Percentiles rank a stretch among this genome's conserved stretches.
Conservation (phyloP, 64 coral and sea anemone species). For the Actinia tenebrosa region DNA sequence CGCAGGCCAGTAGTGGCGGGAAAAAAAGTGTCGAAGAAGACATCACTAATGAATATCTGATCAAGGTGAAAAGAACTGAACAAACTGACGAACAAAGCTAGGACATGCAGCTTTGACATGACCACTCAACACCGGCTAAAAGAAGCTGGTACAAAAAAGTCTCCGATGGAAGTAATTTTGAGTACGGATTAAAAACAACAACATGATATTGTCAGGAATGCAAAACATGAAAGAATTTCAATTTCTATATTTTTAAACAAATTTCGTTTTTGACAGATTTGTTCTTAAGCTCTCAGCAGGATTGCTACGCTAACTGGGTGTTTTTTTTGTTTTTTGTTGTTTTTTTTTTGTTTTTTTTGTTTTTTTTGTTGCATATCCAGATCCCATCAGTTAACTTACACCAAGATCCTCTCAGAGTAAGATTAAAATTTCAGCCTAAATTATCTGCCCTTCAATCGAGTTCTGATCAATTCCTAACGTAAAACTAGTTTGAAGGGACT, state of each 20-base stretch:
- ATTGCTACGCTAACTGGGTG: background rate
- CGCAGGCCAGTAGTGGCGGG: background rate
- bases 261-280: background rate
- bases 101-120: background rate
- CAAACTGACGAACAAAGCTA: background rate
- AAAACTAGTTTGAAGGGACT: no score
- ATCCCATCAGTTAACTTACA: background rate
- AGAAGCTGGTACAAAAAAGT: no score
- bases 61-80: background rate
- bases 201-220: no score
- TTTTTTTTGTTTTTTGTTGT: no score
- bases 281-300: background rate
- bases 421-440: background rate
- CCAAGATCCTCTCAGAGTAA: background rate
- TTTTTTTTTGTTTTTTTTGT: no score
- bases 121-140: no score
- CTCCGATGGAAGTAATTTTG: no score
- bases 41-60: background rate
- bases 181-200: background rate
- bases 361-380: background rate
- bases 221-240: background rate
- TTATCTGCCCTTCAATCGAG: background rate
- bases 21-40: background rate
- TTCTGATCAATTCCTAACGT: no score
- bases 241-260: background rate